Base-by-base conservation (phyloP, 2,888 invertebrate genomes). In the Cryptocephalus moraei region DNA sequence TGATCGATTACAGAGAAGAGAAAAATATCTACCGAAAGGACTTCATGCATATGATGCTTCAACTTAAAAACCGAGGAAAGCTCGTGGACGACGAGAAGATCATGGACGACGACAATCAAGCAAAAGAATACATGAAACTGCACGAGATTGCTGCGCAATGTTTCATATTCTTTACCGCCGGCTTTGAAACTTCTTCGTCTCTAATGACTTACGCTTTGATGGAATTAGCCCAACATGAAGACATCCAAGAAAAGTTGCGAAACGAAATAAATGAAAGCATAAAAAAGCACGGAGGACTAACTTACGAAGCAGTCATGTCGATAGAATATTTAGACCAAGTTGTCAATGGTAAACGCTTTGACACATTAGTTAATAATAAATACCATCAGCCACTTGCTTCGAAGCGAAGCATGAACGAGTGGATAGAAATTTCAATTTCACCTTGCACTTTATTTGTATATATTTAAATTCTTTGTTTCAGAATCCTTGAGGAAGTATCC, bases 141-240 rank as follows among this genome's bases (percentile, higher is more conserved):
- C n/a, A 36, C 12, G 32, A 32, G n/a, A 32, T 33, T 3, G 22
- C 33, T 10, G 42, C 32, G n/a, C 42, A 42, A 32, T 33, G 32
- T 4, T 42, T 32, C 11, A 31, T 42, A 12, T 42, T 42, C 32
- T 42, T 42, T 9, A 31, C 31, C 8, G 42, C 31, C 9, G 59
- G 57, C 8, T 54, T 59, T 39, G 59, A 59, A 34, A 59, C 61
- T n/a, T 49, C 54, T 9, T 48, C 55, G 4, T 36, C 54, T 8
- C 53, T 49, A 8, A 32, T 54, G 14, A 45, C 55, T 39, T 61
- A 57, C 41, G 38, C 43, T 13, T 40, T 57, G 8, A 58, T 51
- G 12, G 50, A 51, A 32, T 13, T 61, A 8, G 51, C 58, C 9
- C 49, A 41, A 38, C 47, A 56, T 42, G 45, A 33, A 3, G 48